phyloP scores from a whole-genome alignment of 2,113 vertebrate species.

The Deroptyus accipitrinus region DNA sequence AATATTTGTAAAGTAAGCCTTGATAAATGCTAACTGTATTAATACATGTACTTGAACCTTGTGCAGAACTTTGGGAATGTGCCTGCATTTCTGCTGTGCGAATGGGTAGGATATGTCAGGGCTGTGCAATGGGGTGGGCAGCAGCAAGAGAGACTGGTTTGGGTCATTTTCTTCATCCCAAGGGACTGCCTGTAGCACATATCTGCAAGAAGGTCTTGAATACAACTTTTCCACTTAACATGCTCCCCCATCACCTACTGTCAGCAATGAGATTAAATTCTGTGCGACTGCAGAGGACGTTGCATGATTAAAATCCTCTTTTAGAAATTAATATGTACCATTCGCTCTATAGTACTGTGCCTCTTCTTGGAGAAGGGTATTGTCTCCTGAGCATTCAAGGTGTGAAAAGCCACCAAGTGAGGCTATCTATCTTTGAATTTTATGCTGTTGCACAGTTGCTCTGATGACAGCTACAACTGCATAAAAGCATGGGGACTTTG shows the following conservation, averaged over 20 bases:
- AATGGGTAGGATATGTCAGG: background rate
- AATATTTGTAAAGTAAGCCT: constrained; percentile 54
- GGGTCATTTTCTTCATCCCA: constrained; percentile 4
- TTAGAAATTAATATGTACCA: constrained; percentile 69
- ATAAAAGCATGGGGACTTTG: background rate
- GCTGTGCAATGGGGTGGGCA: background rate
- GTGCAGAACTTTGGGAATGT: background rate
- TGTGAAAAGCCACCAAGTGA: constrained; percentile 57
- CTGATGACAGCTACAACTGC: background rate
- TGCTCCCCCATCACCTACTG: constrained; percentile 59
- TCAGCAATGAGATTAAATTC: constrained; percentile 70
- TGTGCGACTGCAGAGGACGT: constrained; percentile 61
- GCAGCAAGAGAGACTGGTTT: background rate
- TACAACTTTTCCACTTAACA: constrained; percentile 65
- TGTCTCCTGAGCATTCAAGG: constrained; percentile 64
- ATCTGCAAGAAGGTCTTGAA: constrained; percentile 56
- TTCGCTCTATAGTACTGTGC: background rate
- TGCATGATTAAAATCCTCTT: constrained; percentile 72
- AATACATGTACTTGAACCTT: background rate
- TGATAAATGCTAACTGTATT: constrained; percentile 53
- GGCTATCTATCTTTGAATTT: constrained; percentile 56
- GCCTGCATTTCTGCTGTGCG: background rate
- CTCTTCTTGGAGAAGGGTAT: constrained; percentile 45
- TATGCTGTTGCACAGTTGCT: constrained; percentile 56
- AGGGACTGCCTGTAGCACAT: constrained; percentile 10